Base-by-base conservation (phyloP, 2,888 invertebrate genomes). In the Chloroclysta siterata region DNA sequence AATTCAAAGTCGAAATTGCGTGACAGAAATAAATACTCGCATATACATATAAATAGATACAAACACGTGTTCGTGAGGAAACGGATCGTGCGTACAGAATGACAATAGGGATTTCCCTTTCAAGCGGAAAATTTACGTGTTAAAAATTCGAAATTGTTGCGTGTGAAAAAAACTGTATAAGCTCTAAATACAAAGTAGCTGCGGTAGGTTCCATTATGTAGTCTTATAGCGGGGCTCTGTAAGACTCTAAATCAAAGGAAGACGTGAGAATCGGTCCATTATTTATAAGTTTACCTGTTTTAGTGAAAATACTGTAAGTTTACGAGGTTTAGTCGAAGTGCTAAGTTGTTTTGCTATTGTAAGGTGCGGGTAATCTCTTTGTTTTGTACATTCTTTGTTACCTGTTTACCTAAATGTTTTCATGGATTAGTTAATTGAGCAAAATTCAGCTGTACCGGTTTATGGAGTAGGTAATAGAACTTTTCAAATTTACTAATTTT, bases 51-150 rank as follows among this genome's bases (percentile, higher is more conserved):
- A 77, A 72, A 84, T 84, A 83, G 85, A 85, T 82, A 79, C 78
- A 78, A 87, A 90, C 90, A 90, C 90, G 91, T 91, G 92, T 93
- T 89, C 80, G 86, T 87, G 80, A 89, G 90, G 90, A 91, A 89
- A 88, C 87, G 83, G 76, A 77, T 76, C 79, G 80, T 84, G 82
- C 84, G 85, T 80, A 73, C 77, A 72, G 92, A 91, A 93, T 92
- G 84, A 90, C 92, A 92, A 92, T 92, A 82, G 81, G 82, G 86
- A 89, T 91, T 92, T 92, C 92, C 91, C 91, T 93, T 90, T 90
- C 90, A 81, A 88, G 87, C 88, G 87, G 89, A 88, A 93, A 91
- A 92, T 91, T 91, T 90, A 92, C 92, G 93, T 93, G 93, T 90
- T 90, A 89, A 85, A 91, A 88, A 93, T 90, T 87, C 87, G 83